A percentile compares a stretch with the other conserved stretches of the same genome.
Evolutionary conservation across 2,113 vertebrate species (phyloP).

Genomic region (Xyliphius kryptos): DNA sequence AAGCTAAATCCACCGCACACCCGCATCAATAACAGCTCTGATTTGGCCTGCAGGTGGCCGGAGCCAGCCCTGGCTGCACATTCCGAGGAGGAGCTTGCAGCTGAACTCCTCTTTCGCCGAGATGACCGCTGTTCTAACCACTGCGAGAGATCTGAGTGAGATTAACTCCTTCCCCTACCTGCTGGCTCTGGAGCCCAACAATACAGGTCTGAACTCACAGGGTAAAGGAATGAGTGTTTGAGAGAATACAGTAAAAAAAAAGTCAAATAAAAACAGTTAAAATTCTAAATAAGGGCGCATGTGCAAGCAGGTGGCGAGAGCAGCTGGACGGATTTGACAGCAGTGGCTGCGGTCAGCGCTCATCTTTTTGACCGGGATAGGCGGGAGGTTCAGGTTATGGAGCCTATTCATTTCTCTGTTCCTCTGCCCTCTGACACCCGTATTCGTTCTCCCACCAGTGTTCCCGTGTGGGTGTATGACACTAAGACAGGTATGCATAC

Average conservation of each 20-base stretch:
- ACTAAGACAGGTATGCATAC: slow-evolving; percentile 68
- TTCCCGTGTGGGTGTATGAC: slow-evolving; percentile 85
- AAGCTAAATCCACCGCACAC: too few relatives aligned
- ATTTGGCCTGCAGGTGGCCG: slow-evolving; percentile 66
- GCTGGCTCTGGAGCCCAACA: slow-evolving; percentile 78
- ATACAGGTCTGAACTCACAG: slow-evolving; percentile 63
- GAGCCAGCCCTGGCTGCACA: slow-evolving; percentile 86
- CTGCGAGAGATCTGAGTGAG: slow-evolving; percentile 77
- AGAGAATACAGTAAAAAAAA: background rate
- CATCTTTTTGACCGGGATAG: slow-evolving; percentile 79
- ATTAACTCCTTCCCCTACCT: slow-evolving; percentile 86
- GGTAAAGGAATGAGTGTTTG: too few relatives aligned
- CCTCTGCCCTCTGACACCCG: slow-evolving; percentile 72
- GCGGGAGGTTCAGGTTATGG: slow-evolving; percentile 65
- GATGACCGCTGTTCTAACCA: slow-evolving; percentile 80
- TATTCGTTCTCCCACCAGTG: slow-evolving; percentile 68
- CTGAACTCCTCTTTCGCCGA: slow-evolving; percentile 81
- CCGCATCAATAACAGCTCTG: background rate
- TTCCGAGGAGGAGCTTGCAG: slow-evolving; percentile 80
- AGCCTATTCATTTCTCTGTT: slow-evolving; percentile 76
- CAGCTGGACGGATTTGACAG: slow-evolving; percentile 77
- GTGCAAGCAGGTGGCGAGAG: slow-evolving; percentile 59
- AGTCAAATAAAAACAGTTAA: background rate
- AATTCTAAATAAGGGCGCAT: background rate
- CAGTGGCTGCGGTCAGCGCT: slow-evolving; percentile 75